phyloP scores from a whole-genome alignment of 2,888 invertebrate species.

The Polyommatus icarus region DNA sequence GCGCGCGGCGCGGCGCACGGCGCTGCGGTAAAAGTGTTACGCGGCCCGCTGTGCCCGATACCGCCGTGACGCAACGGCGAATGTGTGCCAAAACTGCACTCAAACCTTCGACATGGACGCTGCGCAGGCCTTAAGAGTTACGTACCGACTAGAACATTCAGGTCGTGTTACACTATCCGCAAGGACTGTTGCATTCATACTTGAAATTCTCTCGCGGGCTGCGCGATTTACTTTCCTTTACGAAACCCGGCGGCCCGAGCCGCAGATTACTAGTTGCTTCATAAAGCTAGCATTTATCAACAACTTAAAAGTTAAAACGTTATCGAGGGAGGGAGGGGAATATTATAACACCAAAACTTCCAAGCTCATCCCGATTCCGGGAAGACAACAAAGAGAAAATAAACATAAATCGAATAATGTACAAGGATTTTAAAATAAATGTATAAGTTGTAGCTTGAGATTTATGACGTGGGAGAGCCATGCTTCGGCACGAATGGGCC shows the following conservation, averaged over 20 bases:
- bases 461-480: no score
- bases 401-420: not conserved
- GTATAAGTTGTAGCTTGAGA: not conserved
- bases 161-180: slow-evolving; percentile 27
- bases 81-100: slow-evolving; percentile 78
- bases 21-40: slow-evolving; percentile 73
- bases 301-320: not conserved
- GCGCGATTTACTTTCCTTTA: slow-evolving; percentile 8
- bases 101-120: slow-evolving; percentile 56
- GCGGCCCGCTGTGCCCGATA: slow-evolving; percentile 63
- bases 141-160: slow-evolving; percentile 37
- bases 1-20: slow-evolving; percentile 34
- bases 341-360: not conserved
- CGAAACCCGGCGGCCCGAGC: not conserved
- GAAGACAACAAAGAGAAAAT: not conserved
- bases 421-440: not conserved
- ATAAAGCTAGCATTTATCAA: not conserved
- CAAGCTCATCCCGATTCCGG: not conserved
- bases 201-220: not conserved
- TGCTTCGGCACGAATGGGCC: no score
- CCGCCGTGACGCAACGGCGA: slow-evolving; percentile 68
- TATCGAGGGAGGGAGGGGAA: no score
- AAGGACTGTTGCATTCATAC: slow-evolving; percentile 19
- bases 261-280: not conserved
- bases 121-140: slow-evolving; percentile 44